Evolutionary conservation across 2,113 vertebrate genomes (phyloP), one percentile per base, ranked within the genome.

Genomic region (Platycercus adscitus): DNA sequence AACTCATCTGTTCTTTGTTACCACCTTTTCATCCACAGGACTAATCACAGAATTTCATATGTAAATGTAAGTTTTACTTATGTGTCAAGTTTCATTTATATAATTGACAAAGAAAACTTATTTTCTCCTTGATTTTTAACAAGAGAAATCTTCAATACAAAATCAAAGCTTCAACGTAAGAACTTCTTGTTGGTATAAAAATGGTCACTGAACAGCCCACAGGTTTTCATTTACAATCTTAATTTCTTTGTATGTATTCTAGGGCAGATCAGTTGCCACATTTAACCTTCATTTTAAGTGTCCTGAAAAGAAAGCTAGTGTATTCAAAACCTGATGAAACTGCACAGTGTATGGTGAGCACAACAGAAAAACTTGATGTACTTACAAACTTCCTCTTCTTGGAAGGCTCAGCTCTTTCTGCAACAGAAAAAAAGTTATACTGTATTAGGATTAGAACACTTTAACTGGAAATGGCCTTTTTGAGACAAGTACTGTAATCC

Each of bases 401-500:
- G 99, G 99, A 96, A 99, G 99, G 96, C 99, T 99, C 97, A 99
- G 95, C 96, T 99, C 99, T 90, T 99, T 99, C 99, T 99, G 99
- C 28, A 98, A 99, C 93, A 95, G 71, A 97, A 95, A 97, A 92
- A 79, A 93, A 81, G 61, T 80, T 46, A 81, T 5, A 90, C 44
- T 43, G 39, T 26, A 96, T 94, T 93, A 96, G 60, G 35, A 93
- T 92, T 18, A 91, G 72, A 66, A 18, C 5, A 64, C 23, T 91
- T 86, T 41, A 75, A 61, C 5, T 64, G 15, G 4, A 91, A 46
- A 7, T 43, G 15, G 17, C 16, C 5, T 78, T 72, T 78, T 53
- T 47, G 33, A 81, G 13, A 66, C 8, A 70, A 77, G 17, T 66
- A 86, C 20, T 33, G 11, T 17, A 88, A 46, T n/a, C 11, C 6